phyloP scores from a whole-genome alignment of 2,888 invertebrate genomes.

The Pterostichus madidus region DNA sequence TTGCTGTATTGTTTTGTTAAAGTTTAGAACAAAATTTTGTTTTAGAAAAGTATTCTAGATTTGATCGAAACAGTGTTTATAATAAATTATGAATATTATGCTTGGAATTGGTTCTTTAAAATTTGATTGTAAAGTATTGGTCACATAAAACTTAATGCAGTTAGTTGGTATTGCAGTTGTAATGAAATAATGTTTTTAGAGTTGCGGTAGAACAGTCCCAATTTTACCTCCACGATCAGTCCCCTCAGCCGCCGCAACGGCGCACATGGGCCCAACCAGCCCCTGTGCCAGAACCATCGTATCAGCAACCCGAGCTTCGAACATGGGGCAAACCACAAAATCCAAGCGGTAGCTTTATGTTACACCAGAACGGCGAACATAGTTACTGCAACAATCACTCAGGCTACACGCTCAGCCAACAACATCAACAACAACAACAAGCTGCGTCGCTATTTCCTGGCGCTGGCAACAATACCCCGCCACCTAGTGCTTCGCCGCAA shows the following conservation, averaged over 20 bases:
- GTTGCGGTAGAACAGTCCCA: conserved; percentile 74
- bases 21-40: no score
- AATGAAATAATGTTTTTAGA: conserved; percentile 14
- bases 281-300: conserved; percentile 69
- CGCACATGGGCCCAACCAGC: conserved; percentile 69
- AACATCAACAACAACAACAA: conserved; percentile 75
- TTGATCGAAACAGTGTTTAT: no score
- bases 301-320: conserved; percentile 73
- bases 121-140: no score
- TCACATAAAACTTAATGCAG: no score
- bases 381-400: conserved; percentile 79
- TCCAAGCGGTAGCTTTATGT: conserved; percentile 80
- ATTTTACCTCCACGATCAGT: conserved; percentile 88
- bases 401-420: conserved; percentile 81
- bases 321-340: conserved; percentile 75
- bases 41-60: no score
- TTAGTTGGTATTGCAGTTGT: no score
- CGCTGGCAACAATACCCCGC: conserved; percentile 78
- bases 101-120: no score
- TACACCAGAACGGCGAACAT: conserved; percentile 83
- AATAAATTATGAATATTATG: no score
- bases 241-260: conserved; percentile 76
- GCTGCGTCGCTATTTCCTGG: conserved; percentile 79
- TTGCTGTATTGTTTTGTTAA: no score
- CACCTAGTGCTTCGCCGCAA: conserved; percentile 83